Evolutionary conservation across 2,797 vertebrate genomes (phyloP).

Genomic region (Chlorospingus flavigularis): DNA sequence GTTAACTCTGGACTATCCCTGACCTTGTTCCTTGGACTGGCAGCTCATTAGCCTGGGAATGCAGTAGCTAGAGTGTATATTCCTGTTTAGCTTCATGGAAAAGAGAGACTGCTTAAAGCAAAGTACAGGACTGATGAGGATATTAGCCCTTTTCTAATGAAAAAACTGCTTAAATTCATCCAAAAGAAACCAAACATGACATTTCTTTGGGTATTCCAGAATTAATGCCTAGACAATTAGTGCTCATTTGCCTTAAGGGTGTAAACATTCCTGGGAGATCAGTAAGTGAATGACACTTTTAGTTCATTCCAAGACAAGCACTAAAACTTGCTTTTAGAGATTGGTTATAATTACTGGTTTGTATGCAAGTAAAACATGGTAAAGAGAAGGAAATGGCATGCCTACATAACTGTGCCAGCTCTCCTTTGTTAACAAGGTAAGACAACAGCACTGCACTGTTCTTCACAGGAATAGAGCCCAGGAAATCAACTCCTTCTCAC

Average conservation of each 20-base stretch:
- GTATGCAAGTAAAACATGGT: neutral
- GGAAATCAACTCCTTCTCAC: neutral
- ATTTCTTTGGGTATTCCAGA: neutral
- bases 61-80: neutral
- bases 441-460: neutral
- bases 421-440: neutral
- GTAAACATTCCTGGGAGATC: neutral
- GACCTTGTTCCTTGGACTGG: neutral
- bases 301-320: neutral
- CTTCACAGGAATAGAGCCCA: neutral
- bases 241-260: neutral
- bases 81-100: neutral
- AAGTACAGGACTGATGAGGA: accelerated
- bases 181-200: neutral
- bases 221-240: neutral
- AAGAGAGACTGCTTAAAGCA: neutral
- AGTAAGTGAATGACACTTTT: neutral
- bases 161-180: neutral
- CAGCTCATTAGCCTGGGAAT: conserved; percentile 8
- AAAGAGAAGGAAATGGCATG: neutral
- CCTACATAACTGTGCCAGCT: neutral
- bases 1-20: neutral
- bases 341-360: neutral
- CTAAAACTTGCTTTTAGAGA: neutral
- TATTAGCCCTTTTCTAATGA: neutral